Base-by-base conservation (phyloP, 2,797 vertebrate genomes). In the Oreochromis mossambicus region DNA sequence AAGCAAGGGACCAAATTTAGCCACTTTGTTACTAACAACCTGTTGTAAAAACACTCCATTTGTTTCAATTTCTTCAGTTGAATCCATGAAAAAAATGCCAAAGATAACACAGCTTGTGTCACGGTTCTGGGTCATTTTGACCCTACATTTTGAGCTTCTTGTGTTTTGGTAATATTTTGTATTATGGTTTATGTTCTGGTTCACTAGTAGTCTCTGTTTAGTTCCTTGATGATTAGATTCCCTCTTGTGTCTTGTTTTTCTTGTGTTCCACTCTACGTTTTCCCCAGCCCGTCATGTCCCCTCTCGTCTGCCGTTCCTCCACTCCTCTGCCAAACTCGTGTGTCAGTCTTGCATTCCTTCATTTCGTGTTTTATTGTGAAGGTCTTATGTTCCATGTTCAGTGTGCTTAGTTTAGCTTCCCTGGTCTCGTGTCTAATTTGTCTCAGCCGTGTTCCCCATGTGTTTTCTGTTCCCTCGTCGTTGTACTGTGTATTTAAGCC, bases 301-400 rank as follows among this genome's bases (percentile, higher is more conserved):
- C 29, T 5, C 5, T 58, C 0, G 8, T 61, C 56, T 34, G 29
- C 29, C 5, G 2, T 34, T 61, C 29, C 29, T 34, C 29, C 56
- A 0, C 24, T 29, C 24, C 29, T 61, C 56, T 7, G 56, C 34
- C 56, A 61, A 1, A 61, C 29, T 34, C 56, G 2, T 61, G 56
- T 34, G 15, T 11, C 56, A 19, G 56, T 34, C 15, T 58, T 19
- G 29, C 3, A 10, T 58, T 58, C 8, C 1, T 34, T 61, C 56
- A 61, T 61, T 61, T 61, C 56, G 15, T 61, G 29, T 61, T 61
- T 61, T 61, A 61, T 34, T 34, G 56, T 61, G 56, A 61, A 61
- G 29, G 29, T 34, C 56, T 1, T 61, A 2, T 34, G 8, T 19
- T 61, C 29, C 56, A 34, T 34, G 29, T 58, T 19, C 29, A 7